Conservation (phyloP, 2,888 invertebrate genomes). For the Tridacna crocea region DNA sequence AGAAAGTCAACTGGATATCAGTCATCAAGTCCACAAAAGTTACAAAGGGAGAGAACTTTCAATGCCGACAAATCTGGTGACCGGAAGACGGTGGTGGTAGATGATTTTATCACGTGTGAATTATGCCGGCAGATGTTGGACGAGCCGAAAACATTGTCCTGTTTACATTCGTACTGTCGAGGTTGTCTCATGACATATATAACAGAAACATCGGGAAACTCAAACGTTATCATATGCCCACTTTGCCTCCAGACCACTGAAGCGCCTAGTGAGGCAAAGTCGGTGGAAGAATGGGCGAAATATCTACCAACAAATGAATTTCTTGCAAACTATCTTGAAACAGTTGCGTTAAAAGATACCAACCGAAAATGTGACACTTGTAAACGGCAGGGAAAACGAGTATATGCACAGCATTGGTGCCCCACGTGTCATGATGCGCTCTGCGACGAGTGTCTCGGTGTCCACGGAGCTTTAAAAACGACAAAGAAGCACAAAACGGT, state of each 20-base stretch:
- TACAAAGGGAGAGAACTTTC: conserved; percentile 14
- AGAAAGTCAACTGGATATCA: background rate
- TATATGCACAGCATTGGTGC: conserved; percentile 61
- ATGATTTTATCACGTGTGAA: conserved; percentile 58
- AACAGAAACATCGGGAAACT: conserved; percentile 28
- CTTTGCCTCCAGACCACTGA: conserved; percentile 47
- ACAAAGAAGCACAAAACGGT: conserved; percentile 60
- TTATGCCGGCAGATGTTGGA: conserved; percentile 49
- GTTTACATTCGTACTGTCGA: conserved; percentile 56
- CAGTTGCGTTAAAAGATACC: conserved; percentile 47
- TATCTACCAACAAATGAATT: conserved; percentile 62
- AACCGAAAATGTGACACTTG: conserved; percentile 64
- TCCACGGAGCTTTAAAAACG: conserved; percentile 65
- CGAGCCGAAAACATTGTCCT: conserved; percentile 46
- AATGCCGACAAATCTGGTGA: conserved; percentile 8
- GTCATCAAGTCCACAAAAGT: conserved; percentile 5
- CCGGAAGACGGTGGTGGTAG: conserved; percentile 2
- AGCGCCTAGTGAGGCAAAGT: conserved; percentile 23
- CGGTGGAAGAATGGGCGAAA: conserved; percentile 43
- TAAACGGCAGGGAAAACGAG: conserved; percentile 48
- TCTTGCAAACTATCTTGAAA: conserved; percentile 56
- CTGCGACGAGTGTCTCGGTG: conserved; percentile 59
- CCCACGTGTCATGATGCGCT: conserved; percentile 61
- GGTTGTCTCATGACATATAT: conserved; percentile 53
- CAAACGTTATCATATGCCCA: conserved; percentile 45